Percentiles rank a stretch among this genome's conserved stretches.
Conservation (phyloP, 1,140 invertebrate species). For the Rhopalosiphum padi region DNA sequence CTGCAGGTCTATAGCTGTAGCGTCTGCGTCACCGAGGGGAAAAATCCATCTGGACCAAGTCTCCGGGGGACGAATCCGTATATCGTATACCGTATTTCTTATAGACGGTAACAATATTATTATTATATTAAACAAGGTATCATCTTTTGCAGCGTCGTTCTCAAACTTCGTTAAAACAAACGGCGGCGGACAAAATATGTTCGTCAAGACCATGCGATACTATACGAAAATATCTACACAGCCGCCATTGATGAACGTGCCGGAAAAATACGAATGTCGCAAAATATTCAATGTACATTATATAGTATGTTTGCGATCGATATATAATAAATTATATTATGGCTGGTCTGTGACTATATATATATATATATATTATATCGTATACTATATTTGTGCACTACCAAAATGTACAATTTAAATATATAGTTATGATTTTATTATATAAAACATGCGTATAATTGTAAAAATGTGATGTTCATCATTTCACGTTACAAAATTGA, state of each 20-base stretch:
- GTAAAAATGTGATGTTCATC: background rate
- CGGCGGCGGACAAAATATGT: background rate
- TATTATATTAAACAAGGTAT: background rate
- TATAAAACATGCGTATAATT: background rate
- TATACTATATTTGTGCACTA: background rate
- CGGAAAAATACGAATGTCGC: background rate
- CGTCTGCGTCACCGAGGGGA: background rate
- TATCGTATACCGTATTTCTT: background rate
- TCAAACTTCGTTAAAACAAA: background rate
- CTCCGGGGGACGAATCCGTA: background rate
- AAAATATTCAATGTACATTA: background rate
- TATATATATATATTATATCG: too few species aligned
- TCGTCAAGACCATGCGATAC: background rate
- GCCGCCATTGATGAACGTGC: background rate
- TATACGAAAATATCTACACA: background rate
- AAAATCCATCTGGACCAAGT: background rate
- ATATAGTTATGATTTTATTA: background rate
- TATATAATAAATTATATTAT: background rate
- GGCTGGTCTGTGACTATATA: background rate
- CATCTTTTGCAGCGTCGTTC: background rate
- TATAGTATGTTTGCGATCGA: background rate
- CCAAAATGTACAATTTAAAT: background rate
- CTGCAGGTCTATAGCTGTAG: background rate
- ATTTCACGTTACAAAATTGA: background rate
- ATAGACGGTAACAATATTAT: background rate